Base-by-base conservation (phyloP, 2,113 vertebrate genomes). In the Xiphorhynchus elegans region DNA sequence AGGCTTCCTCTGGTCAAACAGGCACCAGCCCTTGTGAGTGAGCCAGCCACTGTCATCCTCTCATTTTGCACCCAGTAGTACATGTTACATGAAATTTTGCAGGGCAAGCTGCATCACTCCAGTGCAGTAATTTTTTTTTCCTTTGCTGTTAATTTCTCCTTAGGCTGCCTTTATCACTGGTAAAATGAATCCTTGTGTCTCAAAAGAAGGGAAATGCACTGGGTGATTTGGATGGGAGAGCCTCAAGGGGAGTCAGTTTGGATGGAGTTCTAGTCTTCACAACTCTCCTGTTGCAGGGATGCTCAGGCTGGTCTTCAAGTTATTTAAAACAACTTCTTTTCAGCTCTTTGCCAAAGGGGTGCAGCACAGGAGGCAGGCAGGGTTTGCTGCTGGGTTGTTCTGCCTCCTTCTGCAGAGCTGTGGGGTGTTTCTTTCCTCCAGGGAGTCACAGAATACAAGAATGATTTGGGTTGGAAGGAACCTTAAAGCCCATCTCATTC, bases 351-450 rank as follows among this genome's bases (percentile, higher is more conserved):
- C 53, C 17, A 11, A 42, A 60, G 29, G 19, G 19, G 7, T 13
- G 28, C 17, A 40, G 63, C 0, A 0, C 21, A 10, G 11, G 7
- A 20, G 10, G 2, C 13, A 40, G 59, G 11, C 28, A 87, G 31
- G 18, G 24, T 39, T 66, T 0, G 1, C 25, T 89, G 24, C n/a
- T 2, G 7, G 40, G 17, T 23, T 68, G 23, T 13, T 16, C 25
- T 62, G 17, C 8, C 23, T 78, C 50, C 60, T 12, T 4, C 46
- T 39, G 26, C 2, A 3, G 19, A 55, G 21, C 0, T 1, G 6
- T 17, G 13, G 2, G 6, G 7, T 19, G 23, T 10, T 35, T 55
- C 14, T 19, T 42, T 18, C 37, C 25, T 73, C 28, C 35, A 35
- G 31, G 17, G 11, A 76, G 35, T 42, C 55, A 31, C 21, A 26